These are phyloP conservation scores for Sweltsa coloradensis DNA, from an alignment of 1,140 invertebrate species.

Conservation along the genomic window DNA sequence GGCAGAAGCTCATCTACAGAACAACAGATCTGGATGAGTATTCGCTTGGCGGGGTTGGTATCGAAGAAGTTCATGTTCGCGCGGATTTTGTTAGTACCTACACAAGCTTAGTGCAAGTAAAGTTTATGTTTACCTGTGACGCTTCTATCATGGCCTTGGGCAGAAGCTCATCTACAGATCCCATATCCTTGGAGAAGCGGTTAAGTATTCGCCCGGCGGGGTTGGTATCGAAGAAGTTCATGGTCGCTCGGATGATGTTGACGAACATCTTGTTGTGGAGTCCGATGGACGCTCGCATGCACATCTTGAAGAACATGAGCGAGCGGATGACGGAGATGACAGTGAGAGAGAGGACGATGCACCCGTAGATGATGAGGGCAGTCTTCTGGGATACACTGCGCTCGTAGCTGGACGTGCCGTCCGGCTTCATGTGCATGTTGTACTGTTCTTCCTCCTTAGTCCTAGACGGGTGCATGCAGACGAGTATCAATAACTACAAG, in stretches of 20 bases:
- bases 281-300: conserved; percentile 46
- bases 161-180: conserved; percentile 75
- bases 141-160: conserved; percentile 67
- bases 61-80: conserved; percentile 79
- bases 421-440: neutral
- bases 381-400: no score
- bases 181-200: conserved; percentile 65
- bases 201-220: conserved; percentile 60
- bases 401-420: neutral
- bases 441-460: conserved; percentile 1
- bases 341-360: conserved; percentile 34
- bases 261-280: conserved; percentile 57
- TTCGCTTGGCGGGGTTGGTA: no score
- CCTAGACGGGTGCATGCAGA: neutral
- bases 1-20: conserved; percentile 42
- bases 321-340: conserved; percentile 31
- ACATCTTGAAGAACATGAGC: conserved; percentile 46
- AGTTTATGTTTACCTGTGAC: conserved; percentile 41
- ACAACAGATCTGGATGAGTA: no score
- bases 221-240: conserved; percentile 71
- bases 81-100: no score
- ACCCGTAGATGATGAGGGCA: conserved; percentile 37
- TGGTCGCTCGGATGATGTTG: conserved; percentile 43
- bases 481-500: neutral
- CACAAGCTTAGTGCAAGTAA: no score